A percentile compares a stretch with the other conserved stretches of the same genome.
These are phyloP conservation scores for Synergus itoensis DNA, from an alignment of 2,888 invertebrate genomes.

Conservation along the genomic window DNA sequence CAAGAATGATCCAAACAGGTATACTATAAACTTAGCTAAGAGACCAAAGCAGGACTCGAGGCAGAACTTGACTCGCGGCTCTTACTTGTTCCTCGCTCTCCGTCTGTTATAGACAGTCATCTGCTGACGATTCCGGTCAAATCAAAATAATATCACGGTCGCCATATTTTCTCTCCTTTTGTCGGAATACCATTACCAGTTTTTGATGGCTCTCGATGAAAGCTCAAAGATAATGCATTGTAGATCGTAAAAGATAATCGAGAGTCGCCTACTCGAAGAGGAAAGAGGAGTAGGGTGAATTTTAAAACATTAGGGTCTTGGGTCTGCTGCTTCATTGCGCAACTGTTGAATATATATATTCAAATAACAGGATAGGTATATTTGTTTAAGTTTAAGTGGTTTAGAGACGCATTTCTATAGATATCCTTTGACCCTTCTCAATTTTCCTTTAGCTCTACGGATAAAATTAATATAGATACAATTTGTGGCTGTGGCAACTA, in stretches of 20 bases:
- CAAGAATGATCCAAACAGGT: constrained; percentile 23
- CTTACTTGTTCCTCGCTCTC: constrained; percentile 69
- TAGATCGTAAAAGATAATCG: constrained; percentile 24
- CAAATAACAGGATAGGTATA: neutral
- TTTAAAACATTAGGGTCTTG: neutral
- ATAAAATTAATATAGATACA: no score
- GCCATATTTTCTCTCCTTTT: constrained; percentile 51
- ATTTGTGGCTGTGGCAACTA: no score
- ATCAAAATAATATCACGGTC: constrained; percentile 69
- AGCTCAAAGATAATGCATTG: neutral
- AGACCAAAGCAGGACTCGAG: neutral
- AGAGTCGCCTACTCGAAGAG: constrained; percentile 10
- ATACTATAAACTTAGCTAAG: constrained; percentile 20
- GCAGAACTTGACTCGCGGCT: neutral
- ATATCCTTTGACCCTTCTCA: no score
- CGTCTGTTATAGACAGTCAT: constrained; percentile 71
- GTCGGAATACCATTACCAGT: constrained; percentile 20
- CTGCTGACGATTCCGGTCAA: constrained; percentile 68
- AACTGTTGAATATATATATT: constrained; percentile 25
- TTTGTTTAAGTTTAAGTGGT: neutral
- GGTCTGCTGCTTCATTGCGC: neutral
- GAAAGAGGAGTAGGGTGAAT: constrained; percentile 1
- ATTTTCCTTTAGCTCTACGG: no score
- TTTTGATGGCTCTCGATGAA: constrained; percentile 20
- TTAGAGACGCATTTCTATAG: no score